Conservation (phyloP, 2,888 invertebrate species). For the Lordiphosa andalusiaca region DNA sequence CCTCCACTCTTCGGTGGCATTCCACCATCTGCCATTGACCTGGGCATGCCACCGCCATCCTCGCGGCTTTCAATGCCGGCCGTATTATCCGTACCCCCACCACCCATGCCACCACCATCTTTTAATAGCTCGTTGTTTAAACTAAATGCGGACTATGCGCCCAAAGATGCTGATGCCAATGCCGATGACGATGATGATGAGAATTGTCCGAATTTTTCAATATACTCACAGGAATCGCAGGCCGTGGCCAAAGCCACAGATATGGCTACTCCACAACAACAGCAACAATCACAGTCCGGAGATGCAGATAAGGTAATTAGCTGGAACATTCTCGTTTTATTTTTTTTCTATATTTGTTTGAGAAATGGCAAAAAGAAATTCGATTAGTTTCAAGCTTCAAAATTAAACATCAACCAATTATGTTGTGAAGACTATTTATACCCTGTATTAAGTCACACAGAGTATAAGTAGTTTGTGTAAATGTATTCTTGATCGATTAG, state of each 20-base stretch:
- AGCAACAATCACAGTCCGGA: slow-evolving; percentile 34
- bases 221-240: slow-evolving; percentile 91
- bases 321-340: background rate
- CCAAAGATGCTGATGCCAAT: slow-evolving; percentile 68
- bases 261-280: slow-evolving; percentile 23
- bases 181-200: slow-evolving; percentile 82
- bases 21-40: slow-evolving; percentile 7
- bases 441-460: too few relatives aligned
- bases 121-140: slow-evolving; percentile 75
- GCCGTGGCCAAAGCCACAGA: slow-evolving; percentile 81
- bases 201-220: slow-evolving; percentile 91
- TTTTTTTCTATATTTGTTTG: slow-evolving; percentile 18
- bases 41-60: slow-evolving; percentile 42
- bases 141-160: slow-evolving; percentile 74
- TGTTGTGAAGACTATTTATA: too few relatives aligned
- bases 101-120: slow-evolving; percentile 77
- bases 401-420: too few relatives aligned
- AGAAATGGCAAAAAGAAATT: slow-evolving; percentile 39
- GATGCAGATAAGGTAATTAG: slow-evolving; percentile 74
- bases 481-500: too few relatives aligned
- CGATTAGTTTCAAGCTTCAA: too few relatives aligned
- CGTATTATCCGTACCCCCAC: slow-evolving; percentile 70
- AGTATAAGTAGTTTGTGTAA: too few relatives aligned
- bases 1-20: slow-evolving; percentile 23
- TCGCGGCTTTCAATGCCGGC: slow-evolving; percentile 53